Evolutionary conservation across 2,797 vertebrate genomes (phyloP).

Genomic region (Sorex maritimensis): DNA sequence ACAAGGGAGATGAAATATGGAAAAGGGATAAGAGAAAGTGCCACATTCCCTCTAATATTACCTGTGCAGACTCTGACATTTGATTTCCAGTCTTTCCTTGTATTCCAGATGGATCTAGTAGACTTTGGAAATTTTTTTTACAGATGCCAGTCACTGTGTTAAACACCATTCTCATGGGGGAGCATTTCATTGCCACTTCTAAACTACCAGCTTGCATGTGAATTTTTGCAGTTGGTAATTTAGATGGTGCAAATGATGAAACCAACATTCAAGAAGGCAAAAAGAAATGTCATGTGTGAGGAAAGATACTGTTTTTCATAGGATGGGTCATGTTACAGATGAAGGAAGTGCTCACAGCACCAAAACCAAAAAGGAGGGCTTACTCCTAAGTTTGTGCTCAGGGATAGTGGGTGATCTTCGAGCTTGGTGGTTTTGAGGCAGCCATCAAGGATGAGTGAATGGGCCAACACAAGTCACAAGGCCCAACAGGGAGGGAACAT

Average conservation of each 20-base stretch:
- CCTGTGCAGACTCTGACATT: neutral
- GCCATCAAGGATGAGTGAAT: conserved; percentile 13
- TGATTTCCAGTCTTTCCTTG: neutral
- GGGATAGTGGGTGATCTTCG: neutral
- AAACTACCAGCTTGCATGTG: neutral
- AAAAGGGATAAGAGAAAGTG: neutral
- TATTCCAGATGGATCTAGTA: neutral
- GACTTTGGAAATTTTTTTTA: conserved; percentile 12
- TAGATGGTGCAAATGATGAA: conserved; percentile 38
- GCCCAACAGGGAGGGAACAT: neutral
- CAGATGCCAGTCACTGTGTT: neutral
- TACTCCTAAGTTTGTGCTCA: too few species aligned
- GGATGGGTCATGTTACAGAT: neutral
- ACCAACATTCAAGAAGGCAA: conserved; percentile 54
- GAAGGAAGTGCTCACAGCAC: neutral
- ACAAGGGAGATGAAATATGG: neutral
- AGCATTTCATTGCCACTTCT: conserved; percentile 32
- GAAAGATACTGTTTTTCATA: conserved; percentile 37
- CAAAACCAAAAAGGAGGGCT: neutral
- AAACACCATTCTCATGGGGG: neutral
- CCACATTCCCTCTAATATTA: neutral
- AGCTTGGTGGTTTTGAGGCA: neutral
- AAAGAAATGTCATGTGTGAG: neutral
- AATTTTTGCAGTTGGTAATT: conserved; percentile 61
- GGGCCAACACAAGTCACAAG: conserved; percentile 39